Percentiles rank a stretch among this genome's conserved stretches.
These are phyloP conservation scores for Flabesymbios commensalis DNA, from an alignment of 2,888 invertebrate genomes.

Conservation along the genomic window DNA sequence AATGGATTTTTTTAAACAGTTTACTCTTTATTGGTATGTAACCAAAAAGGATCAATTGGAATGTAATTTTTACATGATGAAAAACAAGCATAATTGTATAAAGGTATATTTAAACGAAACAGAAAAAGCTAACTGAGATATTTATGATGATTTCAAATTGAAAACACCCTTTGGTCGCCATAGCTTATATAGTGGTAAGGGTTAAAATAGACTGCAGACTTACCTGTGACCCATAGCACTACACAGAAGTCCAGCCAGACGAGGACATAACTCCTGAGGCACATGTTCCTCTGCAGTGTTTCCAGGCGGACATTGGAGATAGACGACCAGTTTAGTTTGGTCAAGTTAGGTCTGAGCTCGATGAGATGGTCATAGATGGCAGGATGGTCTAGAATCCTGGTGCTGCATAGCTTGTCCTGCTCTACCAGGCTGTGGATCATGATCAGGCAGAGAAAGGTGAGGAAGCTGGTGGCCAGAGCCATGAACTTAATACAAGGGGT, in stretches of 20 bases:
- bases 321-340: background rate
- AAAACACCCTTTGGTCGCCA: no score
- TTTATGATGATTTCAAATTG: no score
- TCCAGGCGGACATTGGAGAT: background rate
- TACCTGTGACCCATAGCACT: slow-evolving; percentile 31
- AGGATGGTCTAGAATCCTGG: slow-evolving; percentile 1
- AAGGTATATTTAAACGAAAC: no score
- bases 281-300: slow-evolving; percentile 16
- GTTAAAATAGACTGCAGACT: no score
- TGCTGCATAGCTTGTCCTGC: slow-evolving; percentile 20
- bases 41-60: no score
- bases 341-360: background rate
- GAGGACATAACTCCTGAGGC: slow-evolving; percentile 25
- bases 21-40: no score
- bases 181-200: no score
- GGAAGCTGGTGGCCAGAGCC: slow-evolving; percentile 51
- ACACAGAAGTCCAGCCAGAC: slow-evolving; percentile 25
- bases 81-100: no score
- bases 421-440: slow-evolving; percentile 28
- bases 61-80: no score
- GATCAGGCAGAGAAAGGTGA: slow-evolving; percentile 49
- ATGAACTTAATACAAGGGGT: slow-evolving; percentile 58
- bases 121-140: no score
- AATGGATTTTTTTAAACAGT: no score
- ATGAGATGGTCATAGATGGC: background rate